Conservation (phyloP, 2,113 vertebrate species). For the Peromyscus leucopus region DNA sequence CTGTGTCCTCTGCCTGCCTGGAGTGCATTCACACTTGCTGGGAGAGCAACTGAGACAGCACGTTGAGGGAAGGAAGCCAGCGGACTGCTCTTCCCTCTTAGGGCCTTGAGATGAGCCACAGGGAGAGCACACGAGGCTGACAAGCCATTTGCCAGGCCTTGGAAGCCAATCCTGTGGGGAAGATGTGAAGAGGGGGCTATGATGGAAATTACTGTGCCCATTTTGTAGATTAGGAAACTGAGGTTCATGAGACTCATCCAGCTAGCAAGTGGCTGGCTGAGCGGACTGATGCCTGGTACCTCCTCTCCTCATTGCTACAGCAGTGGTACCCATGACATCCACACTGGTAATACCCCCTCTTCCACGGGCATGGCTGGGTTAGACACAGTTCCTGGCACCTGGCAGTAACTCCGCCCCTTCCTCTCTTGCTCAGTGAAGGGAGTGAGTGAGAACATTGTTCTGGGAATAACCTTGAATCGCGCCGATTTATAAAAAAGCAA, state of each 20-base stretch:
- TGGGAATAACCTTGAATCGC: constrained; percentile 78
- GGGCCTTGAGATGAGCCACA: neutral
- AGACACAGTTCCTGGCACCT: neutral
- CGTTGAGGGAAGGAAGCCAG: neutral
- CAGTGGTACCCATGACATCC: neutral
- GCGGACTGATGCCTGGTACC: too few relatives aligned
- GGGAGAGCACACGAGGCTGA: neutral
- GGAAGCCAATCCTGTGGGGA: neutral
- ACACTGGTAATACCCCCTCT: neutral
- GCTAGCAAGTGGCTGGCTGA: neutral
- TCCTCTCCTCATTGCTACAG: neutral
- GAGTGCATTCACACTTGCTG: neutral
- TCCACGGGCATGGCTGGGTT: neutral
- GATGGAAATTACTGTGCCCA: neutral
- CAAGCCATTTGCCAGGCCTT: neutral
- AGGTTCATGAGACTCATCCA: neutral
- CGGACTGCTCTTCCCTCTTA: neutral
- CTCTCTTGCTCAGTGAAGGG: constrained; percentile 59
- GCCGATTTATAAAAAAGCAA: constrained; percentile 78
- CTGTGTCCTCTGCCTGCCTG: neutral
- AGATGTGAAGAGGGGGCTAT: neutral
- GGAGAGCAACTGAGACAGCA: neutral
- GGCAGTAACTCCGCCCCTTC: constrained; percentile 54
- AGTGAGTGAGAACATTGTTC: constrained; percentile 74
- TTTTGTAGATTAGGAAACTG: constrained; percentile 53